phyloP scores from a whole-genome alignment of 2,113 vertebrate genomes.

The Xenus cinereus region DNA sequence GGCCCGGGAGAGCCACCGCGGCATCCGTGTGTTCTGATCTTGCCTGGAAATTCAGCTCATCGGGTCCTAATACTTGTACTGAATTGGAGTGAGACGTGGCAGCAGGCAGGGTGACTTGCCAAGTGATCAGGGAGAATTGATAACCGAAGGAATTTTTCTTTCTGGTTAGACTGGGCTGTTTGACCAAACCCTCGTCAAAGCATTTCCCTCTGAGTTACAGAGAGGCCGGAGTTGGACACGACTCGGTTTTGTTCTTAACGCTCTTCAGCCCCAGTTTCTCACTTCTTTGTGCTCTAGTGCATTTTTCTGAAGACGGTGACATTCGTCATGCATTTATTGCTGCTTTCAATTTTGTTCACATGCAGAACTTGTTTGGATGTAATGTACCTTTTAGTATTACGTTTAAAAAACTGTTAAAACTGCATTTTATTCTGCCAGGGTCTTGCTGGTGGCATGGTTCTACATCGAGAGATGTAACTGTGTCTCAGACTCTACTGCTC shows the following conservation, averaged over 20 bases:
- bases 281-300: background rate
- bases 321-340: background rate
- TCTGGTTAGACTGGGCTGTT: background rate
- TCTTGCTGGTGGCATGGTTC: background rate
- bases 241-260: background rate
- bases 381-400: background rate
- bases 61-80: fast-evolving
- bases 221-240: background rate
- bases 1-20: too few species aligned
- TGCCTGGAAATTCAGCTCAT: background rate
- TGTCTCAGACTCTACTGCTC: background rate
- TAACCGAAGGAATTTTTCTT: background rate
- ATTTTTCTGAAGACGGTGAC: background rate
- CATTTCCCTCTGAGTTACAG: background rate
- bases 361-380: background rate
- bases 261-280: background rate
- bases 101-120: background rate
- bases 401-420: background rate
- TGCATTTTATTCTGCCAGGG: background rate
- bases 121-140: background rate
- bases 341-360: background rate
- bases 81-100: background rate
- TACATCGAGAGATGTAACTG: fast-evolving
- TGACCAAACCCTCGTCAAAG: background rate
- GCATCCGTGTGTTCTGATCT: too few species aligned